Percentiles rank a stretch among this genome's conserved stretches.
phyloP scores from a whole-genome alignment of 2,797 vertebrate genomes.

The Ptychadena robeensis region DNA sequence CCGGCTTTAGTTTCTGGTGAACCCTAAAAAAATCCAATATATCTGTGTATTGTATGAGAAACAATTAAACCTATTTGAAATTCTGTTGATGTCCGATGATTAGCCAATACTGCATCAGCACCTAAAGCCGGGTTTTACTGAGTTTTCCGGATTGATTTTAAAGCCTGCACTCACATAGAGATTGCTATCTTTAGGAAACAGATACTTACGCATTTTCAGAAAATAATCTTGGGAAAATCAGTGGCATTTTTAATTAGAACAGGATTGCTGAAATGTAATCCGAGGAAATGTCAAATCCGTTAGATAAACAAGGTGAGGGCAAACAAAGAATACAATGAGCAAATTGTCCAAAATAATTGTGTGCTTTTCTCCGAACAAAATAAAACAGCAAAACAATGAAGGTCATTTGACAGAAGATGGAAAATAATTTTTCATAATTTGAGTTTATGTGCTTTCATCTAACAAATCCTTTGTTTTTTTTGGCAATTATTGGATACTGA shows the following conservation, averaged over 20 bases:
- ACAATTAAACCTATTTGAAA: background rate
- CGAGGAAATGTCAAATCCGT: conserved; percentile 72
- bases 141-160: background rate
- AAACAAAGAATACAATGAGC: conserved; percentile 69
- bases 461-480: conserved; percentile 11
- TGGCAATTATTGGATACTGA: conserved; percentile 1
- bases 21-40: too few species aligned
- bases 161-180: conserved; percentile 63
- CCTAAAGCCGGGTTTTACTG: background rate
- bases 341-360: conserved; percentile 68
- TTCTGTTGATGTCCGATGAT: background rate
- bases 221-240: conserved; percentile 77
- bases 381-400: conserved; percentile 7
- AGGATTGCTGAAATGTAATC: conserved; percentile 75
- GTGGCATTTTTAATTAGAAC: conserved; percentile 85
- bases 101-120: background rate
- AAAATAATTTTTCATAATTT: conserved; percentile 48
- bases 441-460: conserved; percentile 21
- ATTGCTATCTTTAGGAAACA: conserved; percentile 74
- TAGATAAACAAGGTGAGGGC: conserved; percentile 65
- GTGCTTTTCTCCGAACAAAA: conserved; percentile 62
- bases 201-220: conserved; percentile 69
- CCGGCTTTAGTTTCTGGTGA: too few species aligned
- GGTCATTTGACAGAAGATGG: conserved; percentile 35
- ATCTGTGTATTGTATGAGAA: too few species aligned